Conservation (phyloP, 1,140 invertebrate genomes). For the Camponotus pennsylvanicus region DNA sequence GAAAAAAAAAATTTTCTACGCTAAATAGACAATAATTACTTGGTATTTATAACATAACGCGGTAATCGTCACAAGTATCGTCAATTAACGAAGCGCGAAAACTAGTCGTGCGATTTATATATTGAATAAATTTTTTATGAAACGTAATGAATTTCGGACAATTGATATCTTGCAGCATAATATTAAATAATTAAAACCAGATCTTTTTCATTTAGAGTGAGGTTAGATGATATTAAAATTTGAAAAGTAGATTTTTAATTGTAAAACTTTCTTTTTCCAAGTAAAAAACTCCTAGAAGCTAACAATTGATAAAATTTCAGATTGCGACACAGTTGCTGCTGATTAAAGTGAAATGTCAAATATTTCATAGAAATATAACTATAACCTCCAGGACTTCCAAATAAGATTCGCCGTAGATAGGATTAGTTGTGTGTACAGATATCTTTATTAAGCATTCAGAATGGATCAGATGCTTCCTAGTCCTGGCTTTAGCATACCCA, state of each 20-base stretch:
- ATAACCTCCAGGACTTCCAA: constrained; percentile 21
- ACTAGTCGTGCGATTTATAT: background rate
- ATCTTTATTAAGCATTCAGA: constrained; percentile 57
- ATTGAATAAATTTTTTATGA: background rate
- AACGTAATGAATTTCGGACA: background rate
- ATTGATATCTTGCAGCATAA: background rate
- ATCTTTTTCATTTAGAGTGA: background rate
- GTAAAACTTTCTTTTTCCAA: background rate
- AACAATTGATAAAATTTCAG: constrained; percentile 10
- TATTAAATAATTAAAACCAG: background rate
- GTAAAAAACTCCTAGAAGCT: background rate
- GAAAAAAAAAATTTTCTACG: background rate
- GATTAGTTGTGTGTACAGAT: background rate
- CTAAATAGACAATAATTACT: background rate
- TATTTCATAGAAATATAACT: background rate
- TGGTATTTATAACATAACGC: background rate
- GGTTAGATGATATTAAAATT: background rate
- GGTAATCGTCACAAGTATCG: too few relatives aligned
- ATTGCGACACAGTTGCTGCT: background rate
- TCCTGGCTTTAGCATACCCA: constrained; percentile 95
- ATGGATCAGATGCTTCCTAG: constrained; percentile 97
- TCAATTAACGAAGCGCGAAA: background rate
- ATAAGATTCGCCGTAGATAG: background rate
- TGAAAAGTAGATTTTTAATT: background rate
- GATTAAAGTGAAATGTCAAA: background rate